Evolutionary conservation across 2,113 vertebrate species (phyloP).

Genomic region (Ahaetulla prasina): DNA sequence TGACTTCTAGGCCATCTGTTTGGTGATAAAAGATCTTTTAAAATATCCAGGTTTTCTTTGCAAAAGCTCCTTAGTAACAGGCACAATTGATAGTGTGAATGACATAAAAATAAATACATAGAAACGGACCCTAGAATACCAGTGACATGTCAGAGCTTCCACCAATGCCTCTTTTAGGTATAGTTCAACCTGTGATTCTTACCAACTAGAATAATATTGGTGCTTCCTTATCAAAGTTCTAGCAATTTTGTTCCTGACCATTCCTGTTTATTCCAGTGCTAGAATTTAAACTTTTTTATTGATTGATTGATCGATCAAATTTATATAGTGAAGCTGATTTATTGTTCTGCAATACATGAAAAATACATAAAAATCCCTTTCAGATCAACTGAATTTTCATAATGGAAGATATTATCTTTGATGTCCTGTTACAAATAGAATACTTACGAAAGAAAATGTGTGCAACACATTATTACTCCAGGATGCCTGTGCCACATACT

Average conservation of each 20-base stretch:
- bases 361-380: not conserved
- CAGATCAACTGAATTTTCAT: not conserved
- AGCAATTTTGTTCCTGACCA: not conserved
- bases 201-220: not conserved
- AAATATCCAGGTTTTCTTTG: not conserved
- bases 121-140: not conserved
- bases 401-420: not conserved
- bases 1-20: not conserved
- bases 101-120: not conserved
- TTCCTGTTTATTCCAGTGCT: not conserved
- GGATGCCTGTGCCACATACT: not conserved
- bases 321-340: not conserved
- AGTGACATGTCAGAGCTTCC: not conserved
- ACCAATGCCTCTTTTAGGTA: not conserved
- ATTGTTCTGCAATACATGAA: not conserved
- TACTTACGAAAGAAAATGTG: not conserved
- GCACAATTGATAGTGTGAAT: not conserved
- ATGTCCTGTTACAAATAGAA: not conserved
- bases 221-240: not conserved
- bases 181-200: not conserved
- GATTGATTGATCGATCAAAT: not conserved
- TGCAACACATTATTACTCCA: not conserved
- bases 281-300: not conserved
- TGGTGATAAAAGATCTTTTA: not conserved
- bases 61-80: not conserved